These are phyloP conservation scores for Cepphus grylle DNA, from an alignment of 2,113 vertebrate species.

Conservation along the genomic window DNA sequence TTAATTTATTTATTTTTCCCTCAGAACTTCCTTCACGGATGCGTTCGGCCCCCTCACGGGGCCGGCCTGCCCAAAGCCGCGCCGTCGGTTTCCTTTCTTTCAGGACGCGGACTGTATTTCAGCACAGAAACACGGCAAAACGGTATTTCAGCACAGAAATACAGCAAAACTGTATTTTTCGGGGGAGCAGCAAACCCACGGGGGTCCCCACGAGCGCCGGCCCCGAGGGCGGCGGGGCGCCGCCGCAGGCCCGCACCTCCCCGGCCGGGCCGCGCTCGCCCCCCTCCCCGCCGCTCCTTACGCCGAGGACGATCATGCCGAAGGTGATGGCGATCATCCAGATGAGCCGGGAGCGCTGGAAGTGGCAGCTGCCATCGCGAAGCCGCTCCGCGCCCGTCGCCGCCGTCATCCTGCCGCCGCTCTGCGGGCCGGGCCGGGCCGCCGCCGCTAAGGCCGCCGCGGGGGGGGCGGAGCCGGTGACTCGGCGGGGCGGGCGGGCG, in stretches of 20 bases:
- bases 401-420: neutral
- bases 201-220: too few relatives aligned
- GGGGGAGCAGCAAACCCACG: neutral
- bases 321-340: constrained; percentile 33
- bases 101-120: neutral
- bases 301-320: neutral
- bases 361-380: constrained; percentile 31
- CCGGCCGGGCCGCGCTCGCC: neutral
- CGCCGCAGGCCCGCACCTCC: neutral
- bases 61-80: neutral
- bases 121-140: neutral
- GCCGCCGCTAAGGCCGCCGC: neutral
- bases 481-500: too few relatives aligned
- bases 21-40: rapidly evolving
- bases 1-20: neutral
- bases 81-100: too few relatives aligned
- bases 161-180: neutral
- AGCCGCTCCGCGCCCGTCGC: neutral
- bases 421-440: rapidly evolving
- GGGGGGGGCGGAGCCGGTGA: neutral
- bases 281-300: neutral
- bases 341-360: constrained; percentile 34
- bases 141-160: neutral
- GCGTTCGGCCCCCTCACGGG: neutral
- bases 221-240: too few relatives aligned